These are phyloP conservation scores for Agonopterix arenella DNA, from an alignment of 2,888 invertebrate species.

Conservation along the genomic window DNA sequence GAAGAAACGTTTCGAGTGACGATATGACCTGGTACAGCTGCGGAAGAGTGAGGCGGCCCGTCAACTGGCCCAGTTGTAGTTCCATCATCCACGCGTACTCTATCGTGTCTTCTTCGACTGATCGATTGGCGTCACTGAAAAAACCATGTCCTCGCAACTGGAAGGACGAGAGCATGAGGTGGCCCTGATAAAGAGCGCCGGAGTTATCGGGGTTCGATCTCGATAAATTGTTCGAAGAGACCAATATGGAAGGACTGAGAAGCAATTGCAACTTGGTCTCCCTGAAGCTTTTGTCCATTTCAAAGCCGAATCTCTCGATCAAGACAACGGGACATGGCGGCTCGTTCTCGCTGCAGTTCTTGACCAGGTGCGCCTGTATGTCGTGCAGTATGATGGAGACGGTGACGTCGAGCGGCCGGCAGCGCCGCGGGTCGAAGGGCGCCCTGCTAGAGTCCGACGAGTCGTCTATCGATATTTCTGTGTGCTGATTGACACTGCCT, in stretches of 20 bases:
- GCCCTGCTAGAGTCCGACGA: conserved; percentile 75
- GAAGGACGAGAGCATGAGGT: conserved; percentile 89
- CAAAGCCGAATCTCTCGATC: conserved; percentile 95
- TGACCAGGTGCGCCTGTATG: conserved; percentile 94
- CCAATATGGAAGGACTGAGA: conserved; percentile 90
- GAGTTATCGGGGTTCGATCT: conserved; percentile 73
- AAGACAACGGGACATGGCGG: conserved; percentile 94
- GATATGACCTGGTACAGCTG: conserved; percentile 92
- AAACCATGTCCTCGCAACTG: conserved; percentile 96
- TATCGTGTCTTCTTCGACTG: conserved; percentile 94
- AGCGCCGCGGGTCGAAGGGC: conserved; percentile 90
- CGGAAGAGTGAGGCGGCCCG: conserved; percentile 92
- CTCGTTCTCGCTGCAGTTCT: conserved; percentile 93
- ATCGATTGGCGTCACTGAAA: conserved; percentile 95
- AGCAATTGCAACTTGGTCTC: conserved; percentile 95
- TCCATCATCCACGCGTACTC: conserved; percentile 99
- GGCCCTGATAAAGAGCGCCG: conserved; percentile 84
- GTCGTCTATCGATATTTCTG: conserved; percentile 80
- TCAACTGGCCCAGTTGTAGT: conserved; percentile 94
- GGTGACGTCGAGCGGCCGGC: conserved; percentile 92
- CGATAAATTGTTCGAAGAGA: conserved; percentile 84
- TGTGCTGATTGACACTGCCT: conserved; percentile 60
- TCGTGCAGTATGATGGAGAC: conserved; percentile 97
- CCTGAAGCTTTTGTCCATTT: conserved; percentile 95
- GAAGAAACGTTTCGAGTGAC: conserved; percentile 91